Evolutionary conservation across 2,888 invertebrate species (phyloP).

Genomic region (Trachelus iudaicus): DNA sequence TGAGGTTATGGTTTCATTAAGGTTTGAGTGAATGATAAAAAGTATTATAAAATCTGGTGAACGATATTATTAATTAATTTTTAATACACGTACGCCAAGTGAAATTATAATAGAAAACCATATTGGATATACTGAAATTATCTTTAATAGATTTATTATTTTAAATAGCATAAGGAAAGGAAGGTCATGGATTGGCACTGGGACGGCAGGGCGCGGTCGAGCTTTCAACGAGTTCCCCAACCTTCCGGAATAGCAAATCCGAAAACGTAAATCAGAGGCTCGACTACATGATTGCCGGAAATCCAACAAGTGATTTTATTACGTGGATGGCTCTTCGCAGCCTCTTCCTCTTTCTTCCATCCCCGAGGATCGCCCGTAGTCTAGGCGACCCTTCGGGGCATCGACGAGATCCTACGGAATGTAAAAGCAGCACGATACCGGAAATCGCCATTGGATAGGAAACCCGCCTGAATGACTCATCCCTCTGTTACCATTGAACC

Average conservation of each 20-base stretch:
- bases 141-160: neutral
- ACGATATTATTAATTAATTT: neutral
- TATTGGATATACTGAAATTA: neutral
- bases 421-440: slow-evolving; percentile 10
- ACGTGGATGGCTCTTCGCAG: slow-evolving; percentile 31
- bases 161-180: neutral
- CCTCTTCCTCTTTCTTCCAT: slow-evolving; percentile 24
- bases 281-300: slow-evolving; percentile 39
- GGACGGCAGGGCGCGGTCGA: neutral
- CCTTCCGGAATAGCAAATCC: slow-evolving; percentile 15
- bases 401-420: slow-evolving; percentile 29
- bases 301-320: slow-evolving; percentile 56
- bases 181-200: neutral
- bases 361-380: slow-evolving; percentile 12
- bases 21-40: neutral
- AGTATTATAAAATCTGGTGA: neutral
- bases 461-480: neutral
- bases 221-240: neutral
- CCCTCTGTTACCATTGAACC: neutral
- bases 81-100: neutral
- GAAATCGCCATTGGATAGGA: neutral
- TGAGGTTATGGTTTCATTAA: neutral
- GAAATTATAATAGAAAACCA: neutral
- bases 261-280: slow-evolving; percentile 43
- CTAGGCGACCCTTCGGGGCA: slow-evolving; percentile 28